Conservation (phyloP, 2,797 vertebrate species). For the Salmo trutta region DNA sequence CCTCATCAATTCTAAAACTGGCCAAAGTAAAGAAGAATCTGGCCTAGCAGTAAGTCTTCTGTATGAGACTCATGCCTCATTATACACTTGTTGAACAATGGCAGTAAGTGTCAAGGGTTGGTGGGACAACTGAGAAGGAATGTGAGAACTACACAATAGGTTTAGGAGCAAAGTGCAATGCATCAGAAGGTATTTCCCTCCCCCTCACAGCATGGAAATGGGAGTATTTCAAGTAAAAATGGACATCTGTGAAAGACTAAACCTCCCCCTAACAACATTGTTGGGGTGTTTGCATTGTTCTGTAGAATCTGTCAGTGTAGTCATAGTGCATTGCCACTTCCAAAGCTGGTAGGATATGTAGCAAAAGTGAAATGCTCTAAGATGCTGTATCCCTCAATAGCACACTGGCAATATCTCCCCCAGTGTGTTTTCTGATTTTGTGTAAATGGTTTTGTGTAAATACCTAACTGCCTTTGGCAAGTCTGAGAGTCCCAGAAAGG, state of each 20-base stretch:
- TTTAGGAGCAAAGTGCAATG: not conserved
- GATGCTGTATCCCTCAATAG: not conserved
- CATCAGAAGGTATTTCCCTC: not conserved
- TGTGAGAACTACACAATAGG: not conserved
- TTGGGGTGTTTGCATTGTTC: not conserved
- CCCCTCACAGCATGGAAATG: not conserved
- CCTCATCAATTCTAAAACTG: not conserved
- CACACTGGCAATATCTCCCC: not conserved
- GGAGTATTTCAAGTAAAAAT: not conserved
- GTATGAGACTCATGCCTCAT: not conserved
- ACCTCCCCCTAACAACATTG: not conserved
- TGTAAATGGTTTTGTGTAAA: not conserved
- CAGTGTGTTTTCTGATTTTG: not conserved
- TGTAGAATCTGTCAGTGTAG: not conserved
- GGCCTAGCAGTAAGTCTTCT: not conserved
- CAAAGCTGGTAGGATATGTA: not conserved
- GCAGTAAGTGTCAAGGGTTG: not conserved
- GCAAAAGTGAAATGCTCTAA: not conserved
- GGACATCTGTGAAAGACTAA: not conserved
- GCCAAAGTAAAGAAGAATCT: not conserved
- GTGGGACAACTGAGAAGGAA: not conserved
- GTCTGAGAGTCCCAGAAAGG: not conserved
- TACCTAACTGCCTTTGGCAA: not conserved
- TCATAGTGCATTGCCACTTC: not conserved
- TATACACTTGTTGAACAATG: not conserved